Conservation (phyloP, 1,140 invertebrate species). For the Coboldia fuscipes region DNA sequence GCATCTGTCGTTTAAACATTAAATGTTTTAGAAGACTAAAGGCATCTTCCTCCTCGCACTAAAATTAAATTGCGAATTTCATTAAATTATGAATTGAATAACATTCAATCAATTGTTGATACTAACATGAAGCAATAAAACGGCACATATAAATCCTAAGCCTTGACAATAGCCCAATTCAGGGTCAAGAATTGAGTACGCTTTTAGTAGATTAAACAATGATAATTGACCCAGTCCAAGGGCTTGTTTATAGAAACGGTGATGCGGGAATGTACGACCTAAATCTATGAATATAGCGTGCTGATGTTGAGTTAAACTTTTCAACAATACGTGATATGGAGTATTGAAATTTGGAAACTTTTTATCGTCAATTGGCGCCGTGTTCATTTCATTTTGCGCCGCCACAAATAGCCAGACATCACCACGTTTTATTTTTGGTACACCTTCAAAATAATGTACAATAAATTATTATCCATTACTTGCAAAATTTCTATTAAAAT, state of each 20-base stretch:
- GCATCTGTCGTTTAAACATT: conserved; percentile 70
- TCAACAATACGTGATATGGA: conserved; percentile 60
- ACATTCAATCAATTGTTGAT: background rate
- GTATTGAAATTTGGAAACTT: conserved; percentile 52
- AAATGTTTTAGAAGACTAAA: conserved; percentile 73
- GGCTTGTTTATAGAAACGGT: conserved; percentile 73
- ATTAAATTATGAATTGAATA: background rate
- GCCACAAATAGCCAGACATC: conserved; percentile 83
- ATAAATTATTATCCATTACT: too few species aligned
- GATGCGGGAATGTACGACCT: conserved; percentile 86
- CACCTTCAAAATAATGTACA: too few species aligned
- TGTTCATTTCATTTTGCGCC: conserved; percentile 50
- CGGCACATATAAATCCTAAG: conserved; percentile 82
- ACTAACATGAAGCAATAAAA: conserved; percentile 80
- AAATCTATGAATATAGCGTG: conserved; percentile 71
- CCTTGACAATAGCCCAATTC: conserved; percentile 94
- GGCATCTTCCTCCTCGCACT: conserved; percentile 80
- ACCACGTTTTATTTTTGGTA: conserved; percentile 66
- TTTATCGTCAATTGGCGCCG: conserved; percentile 40
- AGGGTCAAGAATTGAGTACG: conserved; percentile 81
- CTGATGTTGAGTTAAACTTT: conserved; percentile 80
- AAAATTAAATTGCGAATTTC: conserved; percentile 10
- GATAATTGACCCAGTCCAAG: conserved; percentile 78
- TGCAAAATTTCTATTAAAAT: conserved; percentile 16
- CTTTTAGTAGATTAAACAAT: conserved; percentile 86